phyloP scores from a whole-genome alignment of 2,797 vertebrate species.

The Lacerta agilis region DNA sequence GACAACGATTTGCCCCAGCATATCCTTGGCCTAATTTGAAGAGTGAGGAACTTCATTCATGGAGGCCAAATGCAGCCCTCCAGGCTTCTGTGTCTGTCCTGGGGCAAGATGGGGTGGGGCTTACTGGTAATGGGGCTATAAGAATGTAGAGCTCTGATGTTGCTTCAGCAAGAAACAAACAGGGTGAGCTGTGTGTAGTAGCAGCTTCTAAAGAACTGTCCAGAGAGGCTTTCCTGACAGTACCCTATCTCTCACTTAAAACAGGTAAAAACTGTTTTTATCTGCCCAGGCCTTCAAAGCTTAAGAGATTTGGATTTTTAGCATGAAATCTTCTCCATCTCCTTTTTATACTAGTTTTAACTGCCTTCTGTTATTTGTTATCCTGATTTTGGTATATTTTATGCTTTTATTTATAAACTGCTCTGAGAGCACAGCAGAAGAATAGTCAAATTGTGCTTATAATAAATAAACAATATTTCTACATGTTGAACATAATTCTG shows the following conservation, averaged over 20 bases:
- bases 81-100: no score
- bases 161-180: no score
- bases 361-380: neutral
- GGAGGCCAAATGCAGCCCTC: no score
- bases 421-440: neutral
- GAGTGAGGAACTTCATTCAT: no score
- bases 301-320: neutral
- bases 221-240: neutral
- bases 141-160: no score
- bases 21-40: neutral
- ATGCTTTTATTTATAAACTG: neutral
- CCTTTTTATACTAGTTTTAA: neutral
- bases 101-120: no score
- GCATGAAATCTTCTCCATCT: no score
- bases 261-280: neutral
- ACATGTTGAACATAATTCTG: neutral
- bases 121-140: no score
- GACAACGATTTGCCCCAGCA: neutral
- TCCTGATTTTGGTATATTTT: neutral
- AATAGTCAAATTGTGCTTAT: neutral
- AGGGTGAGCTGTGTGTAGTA: neutral
- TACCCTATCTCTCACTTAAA: neutral
- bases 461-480: neutral
- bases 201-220: neutral
- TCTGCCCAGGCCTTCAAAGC: neutral